Evolutionary conservation across 2,113 vertebrate species (phyloP).

Genomic region (cat (Felis catus)): DNA sequence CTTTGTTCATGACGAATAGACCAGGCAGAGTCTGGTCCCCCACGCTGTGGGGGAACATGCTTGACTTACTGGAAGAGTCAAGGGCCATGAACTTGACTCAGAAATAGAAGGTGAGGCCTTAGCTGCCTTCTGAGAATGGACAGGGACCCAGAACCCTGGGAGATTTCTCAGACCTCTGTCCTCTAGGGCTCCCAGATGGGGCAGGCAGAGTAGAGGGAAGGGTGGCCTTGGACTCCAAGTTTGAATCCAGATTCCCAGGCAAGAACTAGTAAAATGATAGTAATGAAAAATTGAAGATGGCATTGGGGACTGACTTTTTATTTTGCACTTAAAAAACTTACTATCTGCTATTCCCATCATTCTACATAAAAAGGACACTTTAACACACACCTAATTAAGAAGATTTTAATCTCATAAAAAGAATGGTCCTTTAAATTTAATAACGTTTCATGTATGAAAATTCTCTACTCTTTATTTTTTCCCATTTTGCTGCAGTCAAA

Average conservation of each 20-base stretch:
- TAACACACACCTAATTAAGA: conserved; percentile 33
- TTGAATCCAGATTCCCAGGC: background rate
- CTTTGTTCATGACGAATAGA: background rate
- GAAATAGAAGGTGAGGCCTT: background rate
- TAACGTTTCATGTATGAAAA: conserved; percentile 36
- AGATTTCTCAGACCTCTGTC: background rate
- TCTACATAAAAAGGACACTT: conserved; percentile 36
- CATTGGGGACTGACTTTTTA: conserved; percentile 20
- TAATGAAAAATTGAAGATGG: background rate
- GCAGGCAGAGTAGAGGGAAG: background rate
- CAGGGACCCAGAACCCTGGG: background rate
- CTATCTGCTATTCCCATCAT: background rate
- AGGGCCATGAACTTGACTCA: background rate
- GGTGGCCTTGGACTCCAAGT: background rate
- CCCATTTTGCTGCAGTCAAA: background rate
- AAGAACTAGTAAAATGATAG: background rate
- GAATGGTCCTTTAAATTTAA: conserved; percentile 10
- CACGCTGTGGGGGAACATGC: background rate
- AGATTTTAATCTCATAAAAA: conserved; percentile 58
- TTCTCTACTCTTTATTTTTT: background rate
- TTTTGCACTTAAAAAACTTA: conserved; percentile 42
- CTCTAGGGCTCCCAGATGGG: background rate
- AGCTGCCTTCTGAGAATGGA: background rate
- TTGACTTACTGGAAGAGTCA: background rate
- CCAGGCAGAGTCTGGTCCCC: background rate